These are phyloP conservation scores for Eumeta japonica DNA, from an alignment of 1,140 invertebrate species.

Conservation along the genomic window DNA sequence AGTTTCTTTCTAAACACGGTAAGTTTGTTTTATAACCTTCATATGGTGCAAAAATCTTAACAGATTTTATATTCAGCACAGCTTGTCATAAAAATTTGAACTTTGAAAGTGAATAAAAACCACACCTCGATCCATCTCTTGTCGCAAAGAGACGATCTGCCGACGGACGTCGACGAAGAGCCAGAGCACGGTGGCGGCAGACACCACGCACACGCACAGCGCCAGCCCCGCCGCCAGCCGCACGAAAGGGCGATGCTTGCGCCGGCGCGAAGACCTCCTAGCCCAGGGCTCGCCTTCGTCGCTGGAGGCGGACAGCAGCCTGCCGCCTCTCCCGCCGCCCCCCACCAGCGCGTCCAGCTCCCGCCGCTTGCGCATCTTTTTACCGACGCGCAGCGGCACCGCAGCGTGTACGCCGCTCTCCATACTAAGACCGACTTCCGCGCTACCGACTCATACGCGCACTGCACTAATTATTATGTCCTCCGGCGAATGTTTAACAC, in stretches of 20 bases:
- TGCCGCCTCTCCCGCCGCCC: constrained; percentile 32
- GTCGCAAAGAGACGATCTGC: constrained; percentile 64
- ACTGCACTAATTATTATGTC: no score
- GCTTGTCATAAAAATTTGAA: background rate
- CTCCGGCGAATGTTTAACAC: no score
- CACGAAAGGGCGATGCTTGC: constrained; percentile 43
- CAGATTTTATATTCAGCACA: no score
- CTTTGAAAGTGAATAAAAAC: constrained; percentile 2
- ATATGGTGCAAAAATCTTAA: no score
- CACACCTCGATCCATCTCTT: constrained; percentile 68
- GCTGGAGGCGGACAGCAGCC: constrained; percentile 58
- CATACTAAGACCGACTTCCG: no score
- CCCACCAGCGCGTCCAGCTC: constrained; percentile 60
- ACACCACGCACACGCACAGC: constrained; percentile 63
- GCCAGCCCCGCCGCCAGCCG: constrained; percentile 63
- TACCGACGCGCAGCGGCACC: constrained; percentile 56
- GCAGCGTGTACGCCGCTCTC: constrained; percentile 43
- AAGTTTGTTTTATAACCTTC: no score
- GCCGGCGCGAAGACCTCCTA: constrained; percentile 25
- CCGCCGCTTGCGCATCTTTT: constrained; percentile 63
- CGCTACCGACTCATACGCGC: no score
- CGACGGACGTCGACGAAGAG: constrained; percentile 68
- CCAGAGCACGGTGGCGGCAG: constrained; percentile 67
- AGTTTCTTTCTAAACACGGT: no score
- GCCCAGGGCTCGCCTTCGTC: constrained; percentile 55